These are phyloP conservation scores for Phasianus colchicus DNA, from an alignment of 2,113 vertebrate species.

Conservation along the genomic window DNA sequence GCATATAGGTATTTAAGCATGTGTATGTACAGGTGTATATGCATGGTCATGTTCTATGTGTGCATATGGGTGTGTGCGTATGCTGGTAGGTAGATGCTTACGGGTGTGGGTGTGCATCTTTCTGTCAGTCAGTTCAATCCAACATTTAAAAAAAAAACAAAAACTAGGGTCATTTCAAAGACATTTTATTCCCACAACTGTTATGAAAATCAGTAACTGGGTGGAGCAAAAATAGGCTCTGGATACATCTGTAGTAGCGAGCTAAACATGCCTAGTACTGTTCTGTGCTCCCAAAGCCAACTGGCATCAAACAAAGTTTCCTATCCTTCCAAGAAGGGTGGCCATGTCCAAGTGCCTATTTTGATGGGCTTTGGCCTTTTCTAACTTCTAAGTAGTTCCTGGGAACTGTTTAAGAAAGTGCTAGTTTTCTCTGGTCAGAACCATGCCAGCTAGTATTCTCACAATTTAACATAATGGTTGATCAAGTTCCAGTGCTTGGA, in stretches of 20 bases:
- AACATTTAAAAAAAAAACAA: background rate
- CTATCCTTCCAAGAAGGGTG: background rate
- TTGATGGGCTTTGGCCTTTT: background rate
- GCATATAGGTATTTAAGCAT: background rate
- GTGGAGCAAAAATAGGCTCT: conserved; percentile 38
- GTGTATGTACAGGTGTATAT: background rate
- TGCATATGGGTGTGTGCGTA: background rate
- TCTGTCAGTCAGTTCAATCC: background rate
- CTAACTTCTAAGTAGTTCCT: background rate
- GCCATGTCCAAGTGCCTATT: background rate
- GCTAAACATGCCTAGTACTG: conserved; percentile 22
- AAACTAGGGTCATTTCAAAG: conserved; percentile 31
- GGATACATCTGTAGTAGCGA: conserved; percentile 3
- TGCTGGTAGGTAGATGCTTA: background rate
- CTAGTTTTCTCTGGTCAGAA: conserved; percentile 55
- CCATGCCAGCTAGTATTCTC: conserved; percentile 45
- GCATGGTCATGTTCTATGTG: background rate
- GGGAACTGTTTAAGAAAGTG: conserved; percentile 20
- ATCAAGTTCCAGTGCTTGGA: conserved; percentile 40
- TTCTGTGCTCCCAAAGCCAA: conserved; percentile 26
- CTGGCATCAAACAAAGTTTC: background rate
- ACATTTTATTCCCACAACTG: conserved; percentile 29
- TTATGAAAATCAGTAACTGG: conserved; percentile 44
- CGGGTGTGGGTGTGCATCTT: background rate
- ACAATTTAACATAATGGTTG: conserved; percentile 58